Conservation (phyloP, 2,888 invertebrate genomes). For the Drosophila anceps region DNA sequence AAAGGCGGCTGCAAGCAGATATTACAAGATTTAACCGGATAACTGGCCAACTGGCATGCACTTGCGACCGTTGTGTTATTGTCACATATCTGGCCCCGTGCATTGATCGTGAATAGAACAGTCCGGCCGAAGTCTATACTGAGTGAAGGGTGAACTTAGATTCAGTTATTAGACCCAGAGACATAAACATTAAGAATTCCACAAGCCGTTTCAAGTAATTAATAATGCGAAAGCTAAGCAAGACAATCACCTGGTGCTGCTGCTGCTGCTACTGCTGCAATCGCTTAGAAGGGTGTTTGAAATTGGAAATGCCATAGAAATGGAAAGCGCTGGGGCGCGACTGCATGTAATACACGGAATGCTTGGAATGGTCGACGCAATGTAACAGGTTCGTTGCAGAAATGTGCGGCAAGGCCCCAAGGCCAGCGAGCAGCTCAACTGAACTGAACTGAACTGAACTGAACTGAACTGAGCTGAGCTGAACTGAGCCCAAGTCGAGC, state of each 20-base stretch:
- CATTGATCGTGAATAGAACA: conserved; percentile 10
- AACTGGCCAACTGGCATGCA: conserved; percentile 2
- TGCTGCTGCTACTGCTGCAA: neutral
- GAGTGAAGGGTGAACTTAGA: conserved; percentile 44
- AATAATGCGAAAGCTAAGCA: conserved; percentile 8
- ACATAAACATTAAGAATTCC: conserved; percentile 18
- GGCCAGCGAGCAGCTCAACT: conserved; percentile 32
- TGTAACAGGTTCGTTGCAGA: conserved; percentile 56
- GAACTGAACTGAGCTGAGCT: conserved; percentile 16
- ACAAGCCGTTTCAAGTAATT: conserved; percentile 19
- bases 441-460: conserved; percentile 19
- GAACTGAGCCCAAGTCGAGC: conserved; percentile 2
- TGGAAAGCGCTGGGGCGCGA: conserved; percentile 45
- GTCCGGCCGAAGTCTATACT: conserved; percentile 11
- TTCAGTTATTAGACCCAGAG: conserved; percentile 2
- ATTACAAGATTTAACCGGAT: conserved; percentile 48
- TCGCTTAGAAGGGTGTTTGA: conserved; percentile 39
- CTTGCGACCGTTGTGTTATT: neutral
- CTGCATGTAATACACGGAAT: conserved; percentile 23
- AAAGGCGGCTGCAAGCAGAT: conserved; percentile 7
- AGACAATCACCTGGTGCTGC: conserved; percentile 26
- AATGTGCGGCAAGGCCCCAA: conserved; percentile 45
- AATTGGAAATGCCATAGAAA: conserved; percentile 46
- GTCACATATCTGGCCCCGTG: conserved; percentile 7
- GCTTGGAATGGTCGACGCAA: conserved; percentile 20